Conservation (phyloP, 2,888 invertebrate species). For the Diaphora mendica region DNA sequence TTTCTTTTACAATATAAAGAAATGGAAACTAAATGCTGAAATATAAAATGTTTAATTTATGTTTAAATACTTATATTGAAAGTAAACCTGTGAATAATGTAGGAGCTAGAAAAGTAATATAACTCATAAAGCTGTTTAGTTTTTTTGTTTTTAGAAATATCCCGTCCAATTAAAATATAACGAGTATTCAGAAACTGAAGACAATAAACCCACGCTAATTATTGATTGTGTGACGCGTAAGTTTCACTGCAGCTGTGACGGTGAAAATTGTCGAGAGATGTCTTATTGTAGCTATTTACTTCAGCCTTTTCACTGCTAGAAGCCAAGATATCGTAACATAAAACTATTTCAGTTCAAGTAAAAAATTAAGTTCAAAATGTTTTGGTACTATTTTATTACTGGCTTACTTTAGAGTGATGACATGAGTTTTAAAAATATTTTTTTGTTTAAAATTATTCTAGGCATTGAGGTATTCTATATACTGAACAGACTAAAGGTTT, state of each 20-base stretch:
- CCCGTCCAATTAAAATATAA: conserved; percentile 1
- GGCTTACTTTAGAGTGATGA: neutral
- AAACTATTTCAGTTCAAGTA: neutral
- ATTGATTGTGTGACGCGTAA: neutral
- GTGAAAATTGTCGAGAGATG: neutral
- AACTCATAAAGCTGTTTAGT: neutral
- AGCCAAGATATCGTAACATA: neutral
- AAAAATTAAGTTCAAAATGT: neutral
- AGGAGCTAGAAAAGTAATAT: neutral
- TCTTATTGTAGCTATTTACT: neutral
- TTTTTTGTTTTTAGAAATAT: neutral
- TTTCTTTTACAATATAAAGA: neutral
- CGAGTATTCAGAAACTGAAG: neutral
- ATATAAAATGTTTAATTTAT: neutral
- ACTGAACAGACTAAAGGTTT: neutral
- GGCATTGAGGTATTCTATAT: no score
- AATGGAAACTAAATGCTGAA: neutral
- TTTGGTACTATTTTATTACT: neutral
- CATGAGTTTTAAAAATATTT: neutral
- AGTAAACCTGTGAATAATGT: neutral
- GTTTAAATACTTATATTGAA: neutral
- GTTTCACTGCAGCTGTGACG: neutral
- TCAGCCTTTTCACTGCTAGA: neutral
- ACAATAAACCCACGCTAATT: neutral
- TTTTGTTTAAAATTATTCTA: neutral